phyloP scores from a whole-genome alignment of 2,113 vertebrate species.

The Grantiella picta region DNA sequence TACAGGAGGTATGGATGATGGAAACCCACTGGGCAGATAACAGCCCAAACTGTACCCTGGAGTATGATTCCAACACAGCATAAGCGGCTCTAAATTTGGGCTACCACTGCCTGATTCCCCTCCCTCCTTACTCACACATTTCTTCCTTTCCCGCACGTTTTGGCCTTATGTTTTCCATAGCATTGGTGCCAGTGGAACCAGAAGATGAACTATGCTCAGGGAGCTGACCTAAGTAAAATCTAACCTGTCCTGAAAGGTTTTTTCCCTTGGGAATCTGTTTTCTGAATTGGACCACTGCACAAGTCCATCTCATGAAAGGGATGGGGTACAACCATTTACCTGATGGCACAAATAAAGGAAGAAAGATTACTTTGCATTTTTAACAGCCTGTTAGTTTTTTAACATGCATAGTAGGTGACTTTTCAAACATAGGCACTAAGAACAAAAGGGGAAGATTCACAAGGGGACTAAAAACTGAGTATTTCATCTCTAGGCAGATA shows the following conservation, averaged over 20 bases:
- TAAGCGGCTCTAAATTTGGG: slow-evolving; percentile 3
- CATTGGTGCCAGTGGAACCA: not conserved
- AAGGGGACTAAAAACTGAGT: not conserved
- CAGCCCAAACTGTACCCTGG: not conserved
- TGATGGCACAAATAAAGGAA: not conserved
- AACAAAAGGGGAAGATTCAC: not conserved
- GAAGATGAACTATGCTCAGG: not conserved
- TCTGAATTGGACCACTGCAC: not conserved
- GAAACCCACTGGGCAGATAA: not conserved
- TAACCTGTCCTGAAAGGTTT: not conserved
- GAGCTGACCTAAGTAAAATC: not conserved
- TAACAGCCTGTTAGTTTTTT: not conserved
- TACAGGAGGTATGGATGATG: not conserved
- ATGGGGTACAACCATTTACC: not conserved
- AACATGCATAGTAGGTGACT: not conserved
- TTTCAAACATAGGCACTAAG: not conserved
- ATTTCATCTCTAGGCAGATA: not conserved
- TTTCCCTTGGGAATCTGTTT: not conserved
- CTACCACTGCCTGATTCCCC: not conserved
- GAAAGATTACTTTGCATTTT: not conserved
- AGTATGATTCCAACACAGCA: not conserved
- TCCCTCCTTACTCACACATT: not conserved
- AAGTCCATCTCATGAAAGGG: not conserved
- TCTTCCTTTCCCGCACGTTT: not conserved
- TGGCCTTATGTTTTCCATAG: not conserved